Conservation (phyloP, 1,140 invertebrate species). For the Apis laboriosa region DNA sequence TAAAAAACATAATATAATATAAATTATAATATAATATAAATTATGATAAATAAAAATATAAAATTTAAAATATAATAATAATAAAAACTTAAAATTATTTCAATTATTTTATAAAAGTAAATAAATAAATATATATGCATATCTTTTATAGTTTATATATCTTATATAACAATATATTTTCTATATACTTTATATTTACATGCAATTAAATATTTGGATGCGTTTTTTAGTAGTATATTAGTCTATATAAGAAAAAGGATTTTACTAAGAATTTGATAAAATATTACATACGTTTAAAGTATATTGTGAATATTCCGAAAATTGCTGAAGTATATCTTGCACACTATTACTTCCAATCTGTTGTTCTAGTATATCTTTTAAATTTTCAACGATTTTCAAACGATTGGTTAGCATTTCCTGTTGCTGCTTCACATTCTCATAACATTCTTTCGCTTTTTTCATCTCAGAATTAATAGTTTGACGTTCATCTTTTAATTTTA, state of each 20-base stretch:
- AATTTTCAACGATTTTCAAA: slow-evolving; percentile 71
- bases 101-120: no score
- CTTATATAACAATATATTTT: no score
- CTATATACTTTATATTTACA: no score
- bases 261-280: slow-evolving; percentile 1
- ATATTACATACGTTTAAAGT: slow-evolving; percentile 64
- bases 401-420: slow-evolving; percentile 68
- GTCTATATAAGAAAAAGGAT: neutral
- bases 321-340: slow-evolving; percentile 68
- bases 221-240: no score
- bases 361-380: slow-evolving; percentile 75
- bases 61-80: no score
- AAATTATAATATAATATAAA: no score
- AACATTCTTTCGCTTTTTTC: slow-evolving; percentile 57
- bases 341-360: slow-evolving; percentile 70
- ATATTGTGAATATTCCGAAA: slow-evolving; percentile 70
- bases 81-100: neutral
- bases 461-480: slow-evolving; percentile 71
- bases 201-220: neutral
- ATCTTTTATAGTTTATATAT: no score
- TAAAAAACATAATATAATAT: no score
- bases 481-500: slow-evolving; percentile 65
- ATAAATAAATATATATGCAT: no score
- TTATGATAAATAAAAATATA: no score
- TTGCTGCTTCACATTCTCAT: slow-evolving; percentile 61